Evolutionary conservation across 53 echinoderm and acorn worm species (phyloP), one percentile per base, ranked within the genome.

Genomic region (Crossaster papposus): DNA sequence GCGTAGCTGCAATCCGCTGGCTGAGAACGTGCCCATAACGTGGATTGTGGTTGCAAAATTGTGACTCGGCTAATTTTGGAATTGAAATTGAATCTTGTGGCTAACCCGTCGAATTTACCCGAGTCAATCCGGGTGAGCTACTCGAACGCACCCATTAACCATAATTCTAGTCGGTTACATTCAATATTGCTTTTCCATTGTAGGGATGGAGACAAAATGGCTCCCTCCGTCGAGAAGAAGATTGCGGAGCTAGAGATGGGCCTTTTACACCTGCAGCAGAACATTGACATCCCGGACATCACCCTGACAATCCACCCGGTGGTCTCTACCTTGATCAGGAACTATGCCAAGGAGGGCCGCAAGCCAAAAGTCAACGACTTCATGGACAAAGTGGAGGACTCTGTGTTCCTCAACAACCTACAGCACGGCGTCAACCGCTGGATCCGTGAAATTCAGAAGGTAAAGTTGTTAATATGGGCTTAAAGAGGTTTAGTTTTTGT

Each of bases 181-280:
- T 80, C 58, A 33, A 55, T 58, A 2, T 23, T 64, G 22, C 2
- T 9, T 14, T 18, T 17, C 29, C 6, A 28, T 71, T 38, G 12
- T 88, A 97, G 97, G 79, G 97, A 97, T 92, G 97, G 97, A 53
- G 97, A 97, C 86, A 97, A 97, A 64, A 97, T 97, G 97, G 97
- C 95, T 9, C 97, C 97, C 36, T 95, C 97, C 36, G 97, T 97
- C 14, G 97, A 97, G 91, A 97, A 97, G 91, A 97, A 97, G 93
- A 97, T 97, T 23, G 95, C 95, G 1, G 97, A 97, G 95, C 90
- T 97, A 17, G 97, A 97, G 92, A 97, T 97, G 97, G 97, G 97
- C 51, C 88, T 97, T 4, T 92, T 97, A 14, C 97, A 97, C 73
- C 94, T 97, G 14, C 97, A 97, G 79, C 97, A 97, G 91, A 97